phyloP scores from a whole-genome alignment of 2,797 vertebrate genomes.

The Sebastes elongatus region DNA sequence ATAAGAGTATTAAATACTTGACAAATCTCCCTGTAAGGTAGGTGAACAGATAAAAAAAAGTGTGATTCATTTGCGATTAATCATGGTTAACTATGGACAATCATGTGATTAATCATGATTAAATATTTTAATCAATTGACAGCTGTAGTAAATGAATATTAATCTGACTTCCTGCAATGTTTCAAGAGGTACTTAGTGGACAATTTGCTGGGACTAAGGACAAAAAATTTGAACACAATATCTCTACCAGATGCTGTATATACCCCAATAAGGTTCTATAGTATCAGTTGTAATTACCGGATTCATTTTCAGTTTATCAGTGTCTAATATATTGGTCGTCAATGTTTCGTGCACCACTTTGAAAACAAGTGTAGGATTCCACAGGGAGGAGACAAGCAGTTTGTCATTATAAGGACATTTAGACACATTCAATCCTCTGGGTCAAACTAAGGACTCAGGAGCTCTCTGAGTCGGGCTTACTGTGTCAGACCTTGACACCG shows the following conservation, averaged over 20 bases:
- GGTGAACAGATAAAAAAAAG: too few relatives aligned
- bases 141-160: not conserved
- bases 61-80: too few relatives aligned
- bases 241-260: not conserved
- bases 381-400: constrained; percentile 24
- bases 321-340: not conserved
- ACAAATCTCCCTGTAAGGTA: too few relatives aligned
- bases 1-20: too few relatives aligned
- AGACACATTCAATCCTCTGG: constrained; percentile 49
- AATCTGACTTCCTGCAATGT: not conserved
- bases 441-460: constrained; percentile 58
- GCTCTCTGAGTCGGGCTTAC: constrained; percentile 46
- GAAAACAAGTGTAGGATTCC: constrained; percentile 47
- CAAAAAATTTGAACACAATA: not conserved
- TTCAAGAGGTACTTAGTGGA: not conserved
- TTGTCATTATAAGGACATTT: constrained; percentile 49
- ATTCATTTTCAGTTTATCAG: not conserved
- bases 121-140: too few relatives aligned
- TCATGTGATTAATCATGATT: too few relatives aligned
- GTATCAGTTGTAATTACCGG: not conserved
- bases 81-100: too few relatives aligned
- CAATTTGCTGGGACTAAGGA: not conserved
- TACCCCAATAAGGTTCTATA: not conserved
- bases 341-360: not conserved
- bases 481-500: constrained; percentile 51